Evolutionary conservation across 2,888 invertebrate genomes (phyloP), one percentile per base, ranked within the genome.

Genomic region (Stenodera caucasica): DNA sequence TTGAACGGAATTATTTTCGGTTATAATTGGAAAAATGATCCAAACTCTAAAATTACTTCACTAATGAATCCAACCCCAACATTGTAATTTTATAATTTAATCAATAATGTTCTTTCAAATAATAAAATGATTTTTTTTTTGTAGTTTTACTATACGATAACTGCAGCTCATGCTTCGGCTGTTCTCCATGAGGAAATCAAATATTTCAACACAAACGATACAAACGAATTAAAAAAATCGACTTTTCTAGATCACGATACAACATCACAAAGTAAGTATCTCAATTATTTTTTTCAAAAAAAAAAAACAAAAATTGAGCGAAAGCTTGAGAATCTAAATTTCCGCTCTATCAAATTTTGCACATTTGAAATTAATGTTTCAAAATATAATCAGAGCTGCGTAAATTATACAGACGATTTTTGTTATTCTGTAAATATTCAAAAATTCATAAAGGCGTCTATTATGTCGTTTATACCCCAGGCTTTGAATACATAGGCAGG

Each of bases 71-170:
- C 32, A 40, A n/a, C 29, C 3, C 29, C 26, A 55, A 54, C 49
- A 21, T 54, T 23, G 11, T 23, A 12, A 21, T 15, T 15, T 52
- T 1, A 37, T 52, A 32, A 57, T 51, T 57, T 45, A 21, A 33
- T 53, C 21, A 57, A 51, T 12, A 30, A n/a, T 23, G 9, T 49
- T 12, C 3, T 12, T 23, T 23, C 14, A 15, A 49, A 14, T 26
- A 4, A n/a, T n/a, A n/a, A n/a, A n/a, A n/a, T 32, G 4, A 11
- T 26, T 53, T 60, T 61, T 66, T 66, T 67, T 45, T 82, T 82
- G n/a, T 84, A 91, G 91, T 79, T 86, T 45, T 91, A 90, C 77
- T 90, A 88, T 78, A 80, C 84, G 2, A 77, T 88, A 69, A 86
- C 86, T 23, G 85, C 87, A 53, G 80, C 86, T 29, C 86, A 87